These are phyloP conservation scores for Isaurus tuberculatus DNA, from an alignment of 92 coral and sea anemone genomes.

Conservation along the genomic window DNA sequence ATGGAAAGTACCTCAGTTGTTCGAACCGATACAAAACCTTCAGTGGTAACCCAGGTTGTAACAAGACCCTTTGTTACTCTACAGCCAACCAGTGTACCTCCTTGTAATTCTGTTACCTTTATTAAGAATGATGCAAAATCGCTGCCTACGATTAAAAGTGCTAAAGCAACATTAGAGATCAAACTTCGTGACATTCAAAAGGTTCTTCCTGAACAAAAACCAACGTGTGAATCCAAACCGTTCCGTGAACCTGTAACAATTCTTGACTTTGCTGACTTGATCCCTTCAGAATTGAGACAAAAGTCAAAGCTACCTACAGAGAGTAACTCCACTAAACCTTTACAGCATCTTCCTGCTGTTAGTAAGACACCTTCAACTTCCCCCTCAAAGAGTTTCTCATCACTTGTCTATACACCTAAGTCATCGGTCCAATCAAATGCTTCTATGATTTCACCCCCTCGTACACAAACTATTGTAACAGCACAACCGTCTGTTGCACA, in stretches of 20 bases:
- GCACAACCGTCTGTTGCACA: slow-evolving; percentile 52
- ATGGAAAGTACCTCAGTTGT: slow-evolving; percentile 73
- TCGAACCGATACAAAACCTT: slow-evolving; percentile 58
- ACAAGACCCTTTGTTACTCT: slow-evolving; percentile 39
- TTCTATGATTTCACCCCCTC: slow-evolving; percentile 54
- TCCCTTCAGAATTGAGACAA: slow-evolving; percentile 61
- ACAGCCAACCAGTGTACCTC: not conserved
- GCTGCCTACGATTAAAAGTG: slow-evolving; percentile 19
- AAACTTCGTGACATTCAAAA: slow-evolving; percentile 26
- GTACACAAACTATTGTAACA: slow-evolving; percentile 53
- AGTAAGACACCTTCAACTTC: slow-evolving; percentile 68
- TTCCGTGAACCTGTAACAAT: slow-evolving; percentile 73
- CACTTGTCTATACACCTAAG: slow-evolving; percentile 64
- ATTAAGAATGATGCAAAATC: slow-evolving; percentile 29
- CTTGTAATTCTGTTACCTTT: not conserved
- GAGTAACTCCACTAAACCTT: slow-evolving; percentile 47
- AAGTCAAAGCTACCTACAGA: slow-evolving; percentile 45
- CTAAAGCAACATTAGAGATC: slow-evolving; percentile 16
- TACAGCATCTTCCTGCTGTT: slow-evolving; percentile 60
- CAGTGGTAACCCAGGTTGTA: slow-evolving; percentile 43
- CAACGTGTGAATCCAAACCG: slow-evolving; percentile 44
- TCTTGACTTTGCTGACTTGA: slow-evolving; percentile 86
- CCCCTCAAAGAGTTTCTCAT: slow-evolving; percentile 48
- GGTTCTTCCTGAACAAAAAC: slow-evolving; percentile 6
- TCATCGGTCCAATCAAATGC: slow-evolving; percentile 43